A percentile compares a stretch with the other conserved stretches of the same genome.
These are phyloP conservation scores for Plectrocnemia conspersa DNA, from an alignment of 1,140 invertebrate species.

Conservation along the genomic window DNA sequence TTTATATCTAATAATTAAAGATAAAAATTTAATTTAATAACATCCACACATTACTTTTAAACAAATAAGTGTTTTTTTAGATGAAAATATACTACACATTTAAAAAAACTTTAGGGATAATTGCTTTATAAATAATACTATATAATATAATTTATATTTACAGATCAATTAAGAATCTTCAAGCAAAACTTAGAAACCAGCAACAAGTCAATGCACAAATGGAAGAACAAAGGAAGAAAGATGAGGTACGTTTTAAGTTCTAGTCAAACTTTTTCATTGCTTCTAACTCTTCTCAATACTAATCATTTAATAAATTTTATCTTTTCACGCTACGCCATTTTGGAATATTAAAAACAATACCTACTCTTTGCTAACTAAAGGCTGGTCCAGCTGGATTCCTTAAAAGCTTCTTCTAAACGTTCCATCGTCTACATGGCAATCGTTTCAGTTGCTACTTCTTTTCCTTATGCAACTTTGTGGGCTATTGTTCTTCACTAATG, in stretches of 20 bases:
- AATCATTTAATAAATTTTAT: conserved; percentile 20
- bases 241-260: conserved; percentile 55
- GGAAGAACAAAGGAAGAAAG: conserved; percentile 57
- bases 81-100: too few relatives aligned
- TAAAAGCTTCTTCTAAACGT: conserved; percentile 81
- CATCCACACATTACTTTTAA: too few relatives aligned
- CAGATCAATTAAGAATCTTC: conserved; percentile 82
- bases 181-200: conserved; percentile 76
- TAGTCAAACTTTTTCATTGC: conserved; percentile 5
- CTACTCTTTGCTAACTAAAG: conserved; percentile 42
- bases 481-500: conserved; percentile 26
- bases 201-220: conserved; percentile 65
- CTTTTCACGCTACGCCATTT: conserved; percentile 25
- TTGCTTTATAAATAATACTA: too few relatives aligned
- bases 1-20: too few relatives aligned
- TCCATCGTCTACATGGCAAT: conserved; percentile 11
- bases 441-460: conserved; percentile 31
- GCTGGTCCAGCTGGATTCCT: conserved; percentile 81
- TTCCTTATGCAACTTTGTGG: conserved; percentile 30
- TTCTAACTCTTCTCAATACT: conserved; percentile 18
- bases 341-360: conserved; percentile 11
- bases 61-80: too few relatives aligned
- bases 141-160: conserved; percentile 36
- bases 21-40: too few relatives aligned
- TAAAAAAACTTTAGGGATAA: too few relatives aligned